Conservation (phyloP, 2,113 vertebrate genomes). For the Oreochromis niloticus region DNA sequence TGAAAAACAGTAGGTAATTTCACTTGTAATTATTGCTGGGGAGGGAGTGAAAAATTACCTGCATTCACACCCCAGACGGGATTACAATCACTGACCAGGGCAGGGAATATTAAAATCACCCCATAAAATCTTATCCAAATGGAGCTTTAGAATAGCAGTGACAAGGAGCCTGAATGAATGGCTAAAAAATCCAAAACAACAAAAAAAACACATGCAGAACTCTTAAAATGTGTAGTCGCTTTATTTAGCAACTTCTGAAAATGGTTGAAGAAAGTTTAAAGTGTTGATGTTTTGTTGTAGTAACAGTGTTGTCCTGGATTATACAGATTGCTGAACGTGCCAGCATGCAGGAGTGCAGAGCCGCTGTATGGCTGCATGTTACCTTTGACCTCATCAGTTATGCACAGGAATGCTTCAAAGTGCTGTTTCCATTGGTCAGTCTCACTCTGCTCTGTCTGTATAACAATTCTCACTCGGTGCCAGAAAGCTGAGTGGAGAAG, state of each 20-base stretch:
- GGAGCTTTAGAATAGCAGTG: background rate
- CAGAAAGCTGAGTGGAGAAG: conserved; percentile 14
- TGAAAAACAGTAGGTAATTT: background rate
- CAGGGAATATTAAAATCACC: background rate
- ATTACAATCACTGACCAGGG: background rate
- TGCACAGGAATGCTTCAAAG: background rate
- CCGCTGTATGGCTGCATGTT: background rate
- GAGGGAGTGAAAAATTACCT: background rate
- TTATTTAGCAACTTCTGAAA: background rate
- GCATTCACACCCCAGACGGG: background rate
- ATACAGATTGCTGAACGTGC: background rate
- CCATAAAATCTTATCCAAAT: background rate
- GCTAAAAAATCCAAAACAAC: background rate
- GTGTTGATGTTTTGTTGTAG: background rate
- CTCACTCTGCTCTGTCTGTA: background rate
- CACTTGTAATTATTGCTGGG: background rate
- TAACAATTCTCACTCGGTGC: background rate
- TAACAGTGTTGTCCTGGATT: background rate
- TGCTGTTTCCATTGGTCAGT: background rate
- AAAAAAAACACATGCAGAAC: background rate
- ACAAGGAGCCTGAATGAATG: background rate
- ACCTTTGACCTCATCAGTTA: background rate
- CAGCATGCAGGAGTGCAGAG: background rate
- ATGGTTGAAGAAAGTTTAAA: background rate
- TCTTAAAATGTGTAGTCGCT: background rate